Evolutionary conservation across 2,113 vertebrate species (phyloP).

Genomic region (Caretta caretta): DNA sequence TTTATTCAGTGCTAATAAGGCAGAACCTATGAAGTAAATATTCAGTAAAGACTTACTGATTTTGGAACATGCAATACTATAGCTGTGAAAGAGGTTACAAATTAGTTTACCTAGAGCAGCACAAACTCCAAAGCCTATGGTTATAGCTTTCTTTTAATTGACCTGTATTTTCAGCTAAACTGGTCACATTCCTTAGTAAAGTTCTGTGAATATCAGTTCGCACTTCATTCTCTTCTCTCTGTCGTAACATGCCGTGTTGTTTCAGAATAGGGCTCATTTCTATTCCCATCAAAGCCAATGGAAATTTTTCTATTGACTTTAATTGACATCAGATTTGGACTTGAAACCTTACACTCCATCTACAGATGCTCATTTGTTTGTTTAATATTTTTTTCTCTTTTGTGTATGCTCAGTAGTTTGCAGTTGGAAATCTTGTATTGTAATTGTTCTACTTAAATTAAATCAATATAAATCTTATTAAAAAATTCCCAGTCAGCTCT

Average conservation of each 20-base stretch:
- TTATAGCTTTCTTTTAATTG: not conserved
- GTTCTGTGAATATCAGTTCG: not conserved
- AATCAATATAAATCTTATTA: not conserved
- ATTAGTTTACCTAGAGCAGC: not conserved
- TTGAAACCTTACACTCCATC: not conserved
- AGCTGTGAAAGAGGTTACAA: not conserved
- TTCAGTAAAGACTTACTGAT: fast-evolving
- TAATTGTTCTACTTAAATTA: not conserved
- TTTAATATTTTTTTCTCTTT: not conserved
- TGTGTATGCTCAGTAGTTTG: fast-evolving
- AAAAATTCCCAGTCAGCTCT: not conserved
- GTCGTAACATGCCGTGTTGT: not conserved
- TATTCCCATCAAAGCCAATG: fast-evolving
- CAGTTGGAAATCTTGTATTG: not conserved
- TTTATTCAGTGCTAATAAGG: not conserved
- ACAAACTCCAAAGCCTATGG: not conserved
- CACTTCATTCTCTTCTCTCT: fast-evolving
- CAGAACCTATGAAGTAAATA: not conserved
- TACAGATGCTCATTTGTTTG: not conserved
- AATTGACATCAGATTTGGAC: not conserved
- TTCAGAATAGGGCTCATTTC: not conserved
- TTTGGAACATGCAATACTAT: not conserved
- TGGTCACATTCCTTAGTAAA: not conserved
- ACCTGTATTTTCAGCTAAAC: not conserved
- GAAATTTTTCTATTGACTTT: not conserved